Conservation (phyloP, 2,113 vertebrate species). For the Acinonyx jubatus region DNA sequence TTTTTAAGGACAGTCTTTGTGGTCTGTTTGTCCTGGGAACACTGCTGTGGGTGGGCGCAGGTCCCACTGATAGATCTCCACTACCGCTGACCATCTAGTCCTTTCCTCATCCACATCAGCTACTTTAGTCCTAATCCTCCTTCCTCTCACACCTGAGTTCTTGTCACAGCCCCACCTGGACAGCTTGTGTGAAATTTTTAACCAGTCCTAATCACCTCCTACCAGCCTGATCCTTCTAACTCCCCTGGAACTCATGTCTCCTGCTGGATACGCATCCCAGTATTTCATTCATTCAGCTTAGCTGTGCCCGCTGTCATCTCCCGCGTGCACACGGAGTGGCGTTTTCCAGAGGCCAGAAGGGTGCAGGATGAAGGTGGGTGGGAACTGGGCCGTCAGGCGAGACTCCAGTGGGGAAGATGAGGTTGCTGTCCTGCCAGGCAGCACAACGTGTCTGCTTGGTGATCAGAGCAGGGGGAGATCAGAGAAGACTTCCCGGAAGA, state of each 20-base stretch:
- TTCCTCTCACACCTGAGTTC: background rate
- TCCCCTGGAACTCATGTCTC: background rate
- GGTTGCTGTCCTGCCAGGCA: background rate
- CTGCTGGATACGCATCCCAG: background rate
- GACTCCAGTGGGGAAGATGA: fast-evolving
- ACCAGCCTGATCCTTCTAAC: background rate
- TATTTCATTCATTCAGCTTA: background rate
- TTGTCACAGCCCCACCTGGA: background rate
- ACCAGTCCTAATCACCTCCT: background rate
- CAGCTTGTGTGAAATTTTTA: background rate
- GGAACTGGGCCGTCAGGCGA: background rate
- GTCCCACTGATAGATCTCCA: background rate
- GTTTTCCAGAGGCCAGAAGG: background rate
- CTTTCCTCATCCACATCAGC: background rate
- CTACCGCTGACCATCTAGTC: background rate
- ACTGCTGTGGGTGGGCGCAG: background rate
- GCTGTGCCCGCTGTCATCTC: background rate
- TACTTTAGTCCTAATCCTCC: background rate
- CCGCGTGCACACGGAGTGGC: background rate
- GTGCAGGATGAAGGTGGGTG: background rate
- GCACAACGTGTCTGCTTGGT: background rate
- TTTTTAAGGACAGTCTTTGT: background rate
- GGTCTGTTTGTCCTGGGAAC: background rate
- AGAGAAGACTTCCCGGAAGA: slow-evolving; percentile 2
- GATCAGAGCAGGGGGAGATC: background rate